Percentiles rank a stretch among this genome's conserved stretches.
These are phyloP conservation scores for Salvelinus alpinus DNA, from an alignment of 2,113 vertebrate genomes.

Conservation along the genomic window DNA sequence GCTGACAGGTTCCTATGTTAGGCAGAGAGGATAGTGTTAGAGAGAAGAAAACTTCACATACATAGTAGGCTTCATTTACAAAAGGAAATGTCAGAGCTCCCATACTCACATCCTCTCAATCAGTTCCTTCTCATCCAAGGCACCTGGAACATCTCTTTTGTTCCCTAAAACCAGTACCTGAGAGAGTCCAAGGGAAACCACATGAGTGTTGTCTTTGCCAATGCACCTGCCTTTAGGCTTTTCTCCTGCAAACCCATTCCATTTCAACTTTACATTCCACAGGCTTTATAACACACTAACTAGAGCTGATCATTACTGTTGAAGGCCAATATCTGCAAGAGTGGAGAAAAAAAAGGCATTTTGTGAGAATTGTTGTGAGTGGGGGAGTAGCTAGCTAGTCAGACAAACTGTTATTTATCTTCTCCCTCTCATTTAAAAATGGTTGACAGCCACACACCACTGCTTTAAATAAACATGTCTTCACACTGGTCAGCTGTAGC, in stretches of 20 bases:
- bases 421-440: not conserved
- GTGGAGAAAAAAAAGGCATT: not conserved
- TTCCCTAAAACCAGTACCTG: conserved; percentile 89
- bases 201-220: not conserved
- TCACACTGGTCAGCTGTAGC: not conserved
- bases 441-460: not conserved
- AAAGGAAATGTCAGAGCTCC: not conserved
- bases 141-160: conserved; percentile 84
- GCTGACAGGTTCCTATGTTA: conserved; percentile 83
- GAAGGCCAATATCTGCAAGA: not conserved
- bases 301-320: no score
- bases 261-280: not conserved
- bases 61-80: not conserved
- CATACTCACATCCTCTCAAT: conserved; percentile 88
- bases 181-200: not conserved
- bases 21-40: no score
- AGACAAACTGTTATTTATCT: not conserved
- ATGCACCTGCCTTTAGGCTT: no score
- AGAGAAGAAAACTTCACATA: not conserved
- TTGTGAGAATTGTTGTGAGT: not conserved
- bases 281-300: not conserved
- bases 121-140: conserved; percentile 89
- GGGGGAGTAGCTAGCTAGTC: not conserved
- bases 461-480: not conserved
- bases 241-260: no score